Conservation (phyloP, 53 echinoderm and acorn worm genomes). For the Actinopyga echinites region DNA sequence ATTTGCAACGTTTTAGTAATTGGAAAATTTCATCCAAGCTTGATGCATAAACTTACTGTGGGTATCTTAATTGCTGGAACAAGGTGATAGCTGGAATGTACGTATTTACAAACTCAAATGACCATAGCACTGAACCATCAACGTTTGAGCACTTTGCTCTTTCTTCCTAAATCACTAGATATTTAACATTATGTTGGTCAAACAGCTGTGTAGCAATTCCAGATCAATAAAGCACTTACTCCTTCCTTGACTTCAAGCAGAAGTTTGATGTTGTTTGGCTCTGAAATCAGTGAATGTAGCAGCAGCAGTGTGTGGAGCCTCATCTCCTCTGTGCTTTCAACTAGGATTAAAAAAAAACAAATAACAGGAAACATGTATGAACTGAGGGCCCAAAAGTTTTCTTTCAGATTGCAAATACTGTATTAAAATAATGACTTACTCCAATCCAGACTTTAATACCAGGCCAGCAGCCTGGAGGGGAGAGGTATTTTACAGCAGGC, state of each 20-base stretch:
- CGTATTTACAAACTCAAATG: too few species aligned
- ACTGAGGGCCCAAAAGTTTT: not conserved
- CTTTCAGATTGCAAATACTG: not conserved
- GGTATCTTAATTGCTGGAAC: too few species aligned
- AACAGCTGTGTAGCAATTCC: not conserved
- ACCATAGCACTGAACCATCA: not conserved
- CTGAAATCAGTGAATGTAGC: conserved; percentile 45
- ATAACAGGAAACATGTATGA: not conserved
- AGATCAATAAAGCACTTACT: conserved; percentile 1
- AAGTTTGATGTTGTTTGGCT: not conserved
- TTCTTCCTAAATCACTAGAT: not conserved
- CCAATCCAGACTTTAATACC: too few species aligned
- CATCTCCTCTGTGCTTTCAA: conserved; percentile 29
- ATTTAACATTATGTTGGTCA: not conserved
- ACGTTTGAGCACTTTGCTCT: not conserved
- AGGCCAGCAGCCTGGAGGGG: not conserved
- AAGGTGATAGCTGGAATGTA: too few species aligned
- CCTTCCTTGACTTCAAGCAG: conserved; percentile 42
- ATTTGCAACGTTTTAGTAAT: too few species aligned
- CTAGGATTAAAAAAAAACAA: not conserved
- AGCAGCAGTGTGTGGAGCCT: conserved; percentile 57
- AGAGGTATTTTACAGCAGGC: not conserved
- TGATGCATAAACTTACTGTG: too few species aligned
- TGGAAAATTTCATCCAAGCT: too few species aligned
- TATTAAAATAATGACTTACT: too few species aligned